Percentiles rank a stretch among this genome's conserved stretches.
Conservation (phyloP, 1,140 invertebrate species). For the Neodiprion fabricii region DNA sequence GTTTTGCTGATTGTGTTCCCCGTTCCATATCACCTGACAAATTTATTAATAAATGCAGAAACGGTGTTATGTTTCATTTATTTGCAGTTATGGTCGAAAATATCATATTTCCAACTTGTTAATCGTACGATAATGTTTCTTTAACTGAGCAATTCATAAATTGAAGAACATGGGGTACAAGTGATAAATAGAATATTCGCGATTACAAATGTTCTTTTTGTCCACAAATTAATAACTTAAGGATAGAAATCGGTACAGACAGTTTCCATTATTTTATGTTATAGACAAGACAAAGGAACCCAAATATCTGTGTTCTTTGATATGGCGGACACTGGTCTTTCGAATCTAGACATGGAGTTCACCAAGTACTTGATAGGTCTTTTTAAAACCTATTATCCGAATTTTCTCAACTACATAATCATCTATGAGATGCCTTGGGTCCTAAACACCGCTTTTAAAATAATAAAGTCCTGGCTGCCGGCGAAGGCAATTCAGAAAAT, state of each 20-base stretch:
- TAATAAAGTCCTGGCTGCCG: slow-evolving; percentile 89
- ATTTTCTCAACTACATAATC: slow-evolving; percentile 88
- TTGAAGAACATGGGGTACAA: too few relatives aligned
- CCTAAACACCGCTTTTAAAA: slow-evolving; percentile 89
- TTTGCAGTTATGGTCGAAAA: too few relatives aligned
- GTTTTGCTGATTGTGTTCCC: too few relatives aligned
- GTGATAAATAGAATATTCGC: too few relatives aligned
- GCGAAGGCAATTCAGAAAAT: slow-evolving; percentile 89
- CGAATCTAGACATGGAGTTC: slow-evolving; percentile 89
- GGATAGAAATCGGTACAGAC: background rate
- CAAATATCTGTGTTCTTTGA: slow-evolving; percentile 89
- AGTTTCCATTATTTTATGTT: slow-evolving; percentile 29
- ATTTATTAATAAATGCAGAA: too few relatives aligned
- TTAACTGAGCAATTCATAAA: background rate
- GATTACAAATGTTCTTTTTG: too few relatives aligned
- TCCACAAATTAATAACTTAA: too few relatives aligned
- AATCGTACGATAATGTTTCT: background rate
- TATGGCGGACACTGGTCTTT: slow-evolving; percentile 83
- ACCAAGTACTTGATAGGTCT: slow-evolving; percentile 85
- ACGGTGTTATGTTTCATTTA: too few relatives aligned
- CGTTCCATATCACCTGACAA: too few relatives aligned
- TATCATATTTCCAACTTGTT: slow-evolving; percentile 11
- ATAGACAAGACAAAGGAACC: slow-evolving; percentile 75
- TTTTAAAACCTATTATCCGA: slow-evolving; percentile 91
- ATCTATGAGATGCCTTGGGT: slow-evolving; percentile 96